Percentiles rank a stretch among this genome's conserved stretches.
phyloP scores from a whole-genome alignment of 2,888 invertebrate species.

The Bruchidius siliquastri region DNA sequence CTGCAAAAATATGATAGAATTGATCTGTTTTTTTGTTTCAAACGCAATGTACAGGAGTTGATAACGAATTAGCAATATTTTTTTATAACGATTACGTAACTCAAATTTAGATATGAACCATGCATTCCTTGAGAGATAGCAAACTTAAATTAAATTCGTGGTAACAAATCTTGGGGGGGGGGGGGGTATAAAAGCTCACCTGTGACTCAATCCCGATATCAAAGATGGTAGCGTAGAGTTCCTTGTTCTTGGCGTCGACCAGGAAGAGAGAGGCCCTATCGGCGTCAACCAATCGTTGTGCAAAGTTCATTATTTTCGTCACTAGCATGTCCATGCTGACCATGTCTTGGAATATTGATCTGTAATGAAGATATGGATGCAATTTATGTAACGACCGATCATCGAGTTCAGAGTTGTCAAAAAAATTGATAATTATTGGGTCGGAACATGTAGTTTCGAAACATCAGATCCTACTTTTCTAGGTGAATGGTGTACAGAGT shows the following conservation, averaged over 20 bases:
- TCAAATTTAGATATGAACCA: too few species aligned
- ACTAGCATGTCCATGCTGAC: constrained; percentile 77
- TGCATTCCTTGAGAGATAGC: too few species aligned
- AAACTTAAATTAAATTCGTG: constrained; percentile 2
- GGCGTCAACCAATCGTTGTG: constrained; percentile 74
- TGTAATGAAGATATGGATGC: constrained; percentile 40
- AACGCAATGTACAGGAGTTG: too few species aligned
- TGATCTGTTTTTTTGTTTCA: too few species aligned
- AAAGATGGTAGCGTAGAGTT: constrained; percentile 78
- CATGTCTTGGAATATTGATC: constrained; percentile 85
- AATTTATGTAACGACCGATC: not conserved
- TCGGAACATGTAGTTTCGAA: not conserved
- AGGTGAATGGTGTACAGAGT: not conserved
- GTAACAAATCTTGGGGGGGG: too few species aligned
- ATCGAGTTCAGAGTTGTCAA: too few species aligned
- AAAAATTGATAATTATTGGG: not conserved
- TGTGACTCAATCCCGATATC: constrained; percentile 55
- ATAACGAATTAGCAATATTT: too few species aligned
- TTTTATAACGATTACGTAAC: too few species aligned
- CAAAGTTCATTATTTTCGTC: constrained; percentile 78
- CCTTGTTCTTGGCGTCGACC: constrained; percentile 66
- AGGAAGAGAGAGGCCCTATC: constrained; percentile 81
- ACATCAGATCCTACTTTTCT: not conserved
- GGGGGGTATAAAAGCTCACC: too few species aligned
- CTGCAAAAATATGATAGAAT: too few species aligned